Evolutionary conservation across 2,113 vertebrate genomes (phyloP), one percentile per base, ranked within the genome.

Genomic region (Carlito syrichta): DNA sequence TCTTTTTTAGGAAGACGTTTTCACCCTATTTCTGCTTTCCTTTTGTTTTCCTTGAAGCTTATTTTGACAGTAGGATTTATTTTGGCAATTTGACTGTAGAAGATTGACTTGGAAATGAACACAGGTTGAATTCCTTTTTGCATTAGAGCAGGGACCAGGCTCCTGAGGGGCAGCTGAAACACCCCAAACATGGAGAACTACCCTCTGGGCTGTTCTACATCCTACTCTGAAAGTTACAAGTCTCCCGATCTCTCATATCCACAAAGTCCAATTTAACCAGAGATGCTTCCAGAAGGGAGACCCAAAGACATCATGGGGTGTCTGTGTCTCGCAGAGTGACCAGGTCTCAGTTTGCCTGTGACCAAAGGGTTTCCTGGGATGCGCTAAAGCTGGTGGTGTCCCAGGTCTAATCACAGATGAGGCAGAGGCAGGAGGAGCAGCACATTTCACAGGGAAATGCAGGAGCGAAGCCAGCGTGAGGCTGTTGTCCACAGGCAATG

Each of bases 391-490:
- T 1, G 22, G 35, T 7, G 32, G 13, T 58, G 27, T 9, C n/a
- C 35, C 35, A 11, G 14, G 35, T 19, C 50, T 45, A 62, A 45
- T 50, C 23, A 32, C 23, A 50, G 43, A 85, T 50, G 68, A 50
- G 22, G 35, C 8, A 23, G 8, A 45, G 12, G 25, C 48, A n/a
- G 14, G 22, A 30, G 0, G 1, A 43, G 8, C 22, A 52, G 40
- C 2, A 1, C 16, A 25, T 19, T 5, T 16, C 48, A 32, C 38
- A 66, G 23, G 93, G 54, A 73, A 71, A 48, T 30, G 1, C 16
- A 17, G 12, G 50, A 58, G 13, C 0, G 4, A 35, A 2, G 8
- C 1, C 8, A 2, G 0, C 2, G 10, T 45, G n/a, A 9, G 20
- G 5, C 20, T n/a, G 12, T 4, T 68, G 2, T 48, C 45, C 35